These are phyloP conservation scores for Mohoua ochrocephala DNA, from an alignment of 2,113 vertebrate species.

Conservation along the genomic window DNA sequence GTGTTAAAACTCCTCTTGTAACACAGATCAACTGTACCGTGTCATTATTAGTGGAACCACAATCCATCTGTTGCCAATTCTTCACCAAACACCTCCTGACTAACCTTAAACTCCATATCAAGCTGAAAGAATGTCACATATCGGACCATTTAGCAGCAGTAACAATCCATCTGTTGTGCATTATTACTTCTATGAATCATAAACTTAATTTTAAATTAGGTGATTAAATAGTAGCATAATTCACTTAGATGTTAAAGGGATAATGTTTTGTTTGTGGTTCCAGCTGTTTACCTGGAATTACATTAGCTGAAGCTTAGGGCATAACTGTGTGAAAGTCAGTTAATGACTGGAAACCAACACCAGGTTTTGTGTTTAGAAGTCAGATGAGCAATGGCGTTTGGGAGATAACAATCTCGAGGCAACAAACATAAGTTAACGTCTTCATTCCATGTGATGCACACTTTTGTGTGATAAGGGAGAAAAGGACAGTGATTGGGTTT, in stretches of 20 bases:
- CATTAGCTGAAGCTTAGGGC: background rate
- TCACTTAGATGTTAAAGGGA: background rate
- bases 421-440: background rate
- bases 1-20: background rate
- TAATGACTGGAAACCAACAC: background rate
- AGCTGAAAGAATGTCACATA: background rate
- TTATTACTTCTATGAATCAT: constrained; percentile 22
- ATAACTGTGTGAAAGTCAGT: background rate
- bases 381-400: background rate
- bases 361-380: background rate
- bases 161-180: constrained; percentile 5
- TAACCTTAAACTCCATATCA: background rate
- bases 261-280: constrained; percentile 13
- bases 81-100: background rate
- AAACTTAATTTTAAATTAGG: constrained; percentile 13
- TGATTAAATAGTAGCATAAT: constrained; percentile 11
- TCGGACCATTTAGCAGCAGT: background rate
- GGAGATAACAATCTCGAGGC: background rate
- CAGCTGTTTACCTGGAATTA: constrained; percentile 21
- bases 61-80: background rate
- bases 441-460: background rate
- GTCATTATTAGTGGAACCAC: background rate
- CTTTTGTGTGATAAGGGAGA: background rate
- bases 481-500: background rate
- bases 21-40: background rate